phyloP scores from a whole-genome alignment of 1,140 invertebrate genomes.

The Drosophila grimshawi region DNA sequence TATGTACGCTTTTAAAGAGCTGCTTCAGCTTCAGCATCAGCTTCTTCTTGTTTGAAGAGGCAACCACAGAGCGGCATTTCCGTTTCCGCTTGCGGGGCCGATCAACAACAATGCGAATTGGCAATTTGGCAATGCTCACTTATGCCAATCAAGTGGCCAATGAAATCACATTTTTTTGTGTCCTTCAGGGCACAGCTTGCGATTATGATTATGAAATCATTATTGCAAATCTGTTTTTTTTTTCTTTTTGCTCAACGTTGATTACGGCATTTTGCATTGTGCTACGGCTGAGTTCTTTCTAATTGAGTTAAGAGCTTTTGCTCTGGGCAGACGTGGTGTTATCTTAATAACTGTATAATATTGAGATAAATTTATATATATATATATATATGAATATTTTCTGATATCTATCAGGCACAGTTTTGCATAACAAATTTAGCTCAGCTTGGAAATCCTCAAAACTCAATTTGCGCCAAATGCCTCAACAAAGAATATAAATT shows the following conservation, averaged over 20 bases:
- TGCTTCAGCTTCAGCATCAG: slow-evolving; percentile 4
- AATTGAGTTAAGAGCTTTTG: slow-evolving; percentile 66
- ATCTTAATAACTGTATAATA: slow-evolving; percentile 46
- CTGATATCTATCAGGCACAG: slow-evolving; percentile 39
- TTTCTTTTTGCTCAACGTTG: slow-evolving; percentile 21
- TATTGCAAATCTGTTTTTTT: slow-evolving; percentile 41
- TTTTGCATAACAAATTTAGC: slow-evolving; percentile 67
- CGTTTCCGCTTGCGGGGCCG: slow-evolving; percentile 12
- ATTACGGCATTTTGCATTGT: slow-evolving; percentile 64
- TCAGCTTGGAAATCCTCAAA: slow-evolving; percentile 44
- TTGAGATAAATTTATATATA: slow-evolving; percentile 26
- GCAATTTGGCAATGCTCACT: slow-evolving; percentile 48
- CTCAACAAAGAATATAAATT: slow-evolving; percentile 24
- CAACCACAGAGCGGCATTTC: not conserved
- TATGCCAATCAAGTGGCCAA: slow-evolving; percentile 57
- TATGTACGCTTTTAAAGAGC: slow-evolving; percentile 73
- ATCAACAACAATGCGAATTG: slow-evolving; percentile 48
- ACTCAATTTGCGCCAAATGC: slow-evolving; percentile 62
- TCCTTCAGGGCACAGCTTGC: slow-evolving; percentile 41
- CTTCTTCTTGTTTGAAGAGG: no score
- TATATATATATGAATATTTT: not conserved
- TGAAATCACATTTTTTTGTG: slow-evolving; percentile 53
- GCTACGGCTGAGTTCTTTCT: slow-evolving; percentile 34
- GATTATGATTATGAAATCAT: slow-evolving; percentile 74
- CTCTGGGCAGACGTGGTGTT: slow-evolving; percentile 35